Conservation (phyloP, 2,113 vertebrate genomes). For the Fulmarus glacialis region DNA sequence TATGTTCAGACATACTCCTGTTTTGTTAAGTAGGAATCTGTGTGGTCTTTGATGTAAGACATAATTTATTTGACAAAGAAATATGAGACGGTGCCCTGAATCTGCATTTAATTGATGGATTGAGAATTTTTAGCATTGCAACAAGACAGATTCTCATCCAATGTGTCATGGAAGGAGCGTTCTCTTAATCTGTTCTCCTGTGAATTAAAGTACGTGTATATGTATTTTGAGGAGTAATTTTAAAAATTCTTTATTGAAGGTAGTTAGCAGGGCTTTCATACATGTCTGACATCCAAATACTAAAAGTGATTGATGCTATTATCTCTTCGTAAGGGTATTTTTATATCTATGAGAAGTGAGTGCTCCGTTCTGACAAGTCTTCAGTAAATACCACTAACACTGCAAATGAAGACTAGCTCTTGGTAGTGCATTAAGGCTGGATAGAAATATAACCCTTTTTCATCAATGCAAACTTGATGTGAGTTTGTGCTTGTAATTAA, state of each 20-base stretch:
- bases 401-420: conserved; percentile 41
- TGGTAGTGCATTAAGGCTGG: conserved; percentile 30
- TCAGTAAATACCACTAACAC: conserved; percentile 24
- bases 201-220: conserved; percentile 68
- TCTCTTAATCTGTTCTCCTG: conserved; percentile 77
- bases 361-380: conserved; percentile 48
- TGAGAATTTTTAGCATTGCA: conserved; percentile 80
- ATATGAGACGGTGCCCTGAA: conserved; percentile 83
- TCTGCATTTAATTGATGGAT: conserved; percentile 88
- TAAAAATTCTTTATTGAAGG: conserved; percentile 33
- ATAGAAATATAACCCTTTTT: not conserved
- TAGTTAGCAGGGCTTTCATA: conserved; percentile 45
- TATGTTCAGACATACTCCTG: conserved; percentile 83
- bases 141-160: conserved; percentile 73
- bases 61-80: conserved; percentile 93
- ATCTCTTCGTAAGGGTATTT: conserved; percentile 60
- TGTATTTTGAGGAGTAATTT: conserved; percentile 49
- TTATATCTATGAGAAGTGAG: conserved; percentile 33
- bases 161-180: conserved; percentile 40
- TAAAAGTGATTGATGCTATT: conserved; percentile 68
- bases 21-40: conserved; percentile 86
- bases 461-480: conserved; percentile 38
- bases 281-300: conserved; percentile 60
- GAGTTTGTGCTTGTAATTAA: conserved; percentile 36
- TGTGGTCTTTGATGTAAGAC: conserved; percentile 86